Conservation (phyloP, 2,113 vertebrate species). For the Genyomyrus donnyi region DNA sequence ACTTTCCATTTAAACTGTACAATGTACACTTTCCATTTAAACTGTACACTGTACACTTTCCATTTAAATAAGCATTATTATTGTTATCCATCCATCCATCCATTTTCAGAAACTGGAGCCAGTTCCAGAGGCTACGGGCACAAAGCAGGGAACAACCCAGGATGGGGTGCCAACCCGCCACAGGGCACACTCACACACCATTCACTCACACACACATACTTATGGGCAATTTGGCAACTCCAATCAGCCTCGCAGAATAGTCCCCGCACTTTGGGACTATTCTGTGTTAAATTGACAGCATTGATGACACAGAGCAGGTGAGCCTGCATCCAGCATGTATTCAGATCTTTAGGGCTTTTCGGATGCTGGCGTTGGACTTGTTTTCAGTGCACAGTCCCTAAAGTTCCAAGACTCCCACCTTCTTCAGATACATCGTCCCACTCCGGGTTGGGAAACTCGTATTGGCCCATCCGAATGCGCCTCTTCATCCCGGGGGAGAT, state of each 20-base stretch:
- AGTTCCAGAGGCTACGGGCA: no score
- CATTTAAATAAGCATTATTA: neutral
- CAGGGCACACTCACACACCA: no score
- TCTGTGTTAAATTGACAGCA: neutral
- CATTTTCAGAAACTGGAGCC: no score
- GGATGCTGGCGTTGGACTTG: no score
- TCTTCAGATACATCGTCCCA: constrained; percentile 94
- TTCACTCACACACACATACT: no score
- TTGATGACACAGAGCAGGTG: neutral
- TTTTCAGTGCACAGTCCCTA: neutral
- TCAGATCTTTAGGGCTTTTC: neutral
- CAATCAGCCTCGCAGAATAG: no score
- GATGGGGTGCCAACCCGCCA: no score
- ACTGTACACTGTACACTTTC: no score
- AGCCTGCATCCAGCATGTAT: no score
- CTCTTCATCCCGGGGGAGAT: constrained; percentile 98
- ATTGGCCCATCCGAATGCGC: constrained; percentile 92
- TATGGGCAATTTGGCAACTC: no score
- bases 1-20: neutral
- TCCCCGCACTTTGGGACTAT: neutral
- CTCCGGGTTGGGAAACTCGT: constrained; percentile 91
- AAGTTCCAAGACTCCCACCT: constrained; percentile 59
- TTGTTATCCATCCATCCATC: neutral
- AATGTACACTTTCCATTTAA: no score
- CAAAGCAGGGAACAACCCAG: no score